Conservation (phyloP, 1,140 invertebrate genomes). For the Andrena cerasifolii region DNA sequence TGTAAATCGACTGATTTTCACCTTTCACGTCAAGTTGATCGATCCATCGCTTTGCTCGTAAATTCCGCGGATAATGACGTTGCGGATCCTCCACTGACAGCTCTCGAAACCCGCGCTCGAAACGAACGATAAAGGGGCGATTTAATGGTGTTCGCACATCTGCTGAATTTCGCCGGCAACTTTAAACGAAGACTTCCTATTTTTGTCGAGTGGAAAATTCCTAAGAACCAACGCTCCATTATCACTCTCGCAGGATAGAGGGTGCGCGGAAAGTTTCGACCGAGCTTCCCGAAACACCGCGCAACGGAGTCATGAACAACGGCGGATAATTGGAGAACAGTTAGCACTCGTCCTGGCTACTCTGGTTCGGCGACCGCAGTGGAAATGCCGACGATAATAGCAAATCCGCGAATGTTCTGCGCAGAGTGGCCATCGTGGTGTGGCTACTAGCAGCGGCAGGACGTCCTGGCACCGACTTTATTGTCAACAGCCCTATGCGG, state of each 20-base stretch:
- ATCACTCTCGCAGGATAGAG: not conserved
- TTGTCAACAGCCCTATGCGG: conserved; percentile 22
- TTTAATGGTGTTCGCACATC: not conserved
- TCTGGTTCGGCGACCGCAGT: conserved; percentile 20
- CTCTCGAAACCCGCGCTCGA: not conserved
- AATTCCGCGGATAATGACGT: not conserved
- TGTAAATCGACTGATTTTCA: conserved; percentile 16
- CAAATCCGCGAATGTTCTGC: conserved; percentile 48
- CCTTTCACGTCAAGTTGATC: not conserved
- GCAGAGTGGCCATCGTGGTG: conserved; percentile 22
- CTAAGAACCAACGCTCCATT: no score
- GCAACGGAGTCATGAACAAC: not conserved
- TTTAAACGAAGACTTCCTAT: no score
- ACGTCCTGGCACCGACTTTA: conserved; percentile 33
- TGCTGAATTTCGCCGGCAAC: not conserved
- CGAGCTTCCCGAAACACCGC: not conserved
- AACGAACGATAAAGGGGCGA: not conserved
- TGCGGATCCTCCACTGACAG: not conserved
- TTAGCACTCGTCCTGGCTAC: not conserved
- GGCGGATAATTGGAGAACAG: not conserved
- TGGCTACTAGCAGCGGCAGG: not conserved
- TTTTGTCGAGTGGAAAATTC: no score
- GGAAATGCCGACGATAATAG: conserved; percentile 43
- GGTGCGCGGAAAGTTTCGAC: not conserved
- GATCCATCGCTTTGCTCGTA: not conserved